Conservation (phyloP, 2,113 vertebrate genomes). For the Petromus typicus region DNA sequence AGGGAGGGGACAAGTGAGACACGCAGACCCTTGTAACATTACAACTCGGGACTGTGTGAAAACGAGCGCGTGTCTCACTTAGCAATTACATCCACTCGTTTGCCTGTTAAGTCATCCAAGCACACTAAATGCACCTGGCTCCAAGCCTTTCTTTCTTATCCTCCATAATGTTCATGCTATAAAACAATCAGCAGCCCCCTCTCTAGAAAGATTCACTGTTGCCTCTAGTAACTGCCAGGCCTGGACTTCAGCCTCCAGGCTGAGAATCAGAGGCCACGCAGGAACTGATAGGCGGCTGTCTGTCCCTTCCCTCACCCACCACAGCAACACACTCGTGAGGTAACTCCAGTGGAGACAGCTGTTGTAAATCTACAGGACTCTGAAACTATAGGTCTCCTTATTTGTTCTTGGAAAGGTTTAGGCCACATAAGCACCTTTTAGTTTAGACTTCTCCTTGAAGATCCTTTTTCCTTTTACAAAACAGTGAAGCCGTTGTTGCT, state of each 20-base stretch:
- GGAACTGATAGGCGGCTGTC: neutral
- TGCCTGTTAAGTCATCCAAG: neutral
- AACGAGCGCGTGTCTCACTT: neutral
- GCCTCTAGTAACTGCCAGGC: neutral
- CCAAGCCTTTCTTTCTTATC: constrained; percentile 2
- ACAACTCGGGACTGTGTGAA: neutral
- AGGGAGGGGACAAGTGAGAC: neutral
- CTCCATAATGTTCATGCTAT: neutral
- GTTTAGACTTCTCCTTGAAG: neutral
- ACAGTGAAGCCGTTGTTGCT: neutral
- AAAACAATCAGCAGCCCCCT: constrained; percentile 44
- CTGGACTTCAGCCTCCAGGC: constrained; percentile 23
- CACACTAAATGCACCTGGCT: neutral
- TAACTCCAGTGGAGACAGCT: neutral
- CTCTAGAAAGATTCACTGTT: neutral
- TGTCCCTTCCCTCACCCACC: neutral
- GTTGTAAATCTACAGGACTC: neutral
- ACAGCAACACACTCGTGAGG: neutral
- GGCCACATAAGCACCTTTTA: neutral
- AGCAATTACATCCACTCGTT: constrained; percentile 23
- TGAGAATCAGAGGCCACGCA: neutral
- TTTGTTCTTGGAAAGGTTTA: constrained; percentile 3
- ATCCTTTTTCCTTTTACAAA: neutral
- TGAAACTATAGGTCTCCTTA: constrained; percentile 13
- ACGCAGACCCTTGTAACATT: neutral